phyloP scores from a whole-genome alignment of 2,888 invertebrate species.

The Orthonychiurus folsomi region DNA sequence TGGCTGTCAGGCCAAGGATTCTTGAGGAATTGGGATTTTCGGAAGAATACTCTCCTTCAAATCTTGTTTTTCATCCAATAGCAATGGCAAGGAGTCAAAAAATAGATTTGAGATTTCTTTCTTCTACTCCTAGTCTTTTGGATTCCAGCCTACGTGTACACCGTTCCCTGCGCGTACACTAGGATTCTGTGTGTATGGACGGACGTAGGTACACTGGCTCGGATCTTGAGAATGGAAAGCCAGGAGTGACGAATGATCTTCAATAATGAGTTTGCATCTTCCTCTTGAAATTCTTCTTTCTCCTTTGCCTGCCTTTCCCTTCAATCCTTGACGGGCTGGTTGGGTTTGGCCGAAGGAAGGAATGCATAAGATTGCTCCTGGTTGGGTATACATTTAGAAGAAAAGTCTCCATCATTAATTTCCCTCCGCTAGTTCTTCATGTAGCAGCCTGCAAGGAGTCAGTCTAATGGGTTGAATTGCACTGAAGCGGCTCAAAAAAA shows the following conservation, averaged over 20 bases:
- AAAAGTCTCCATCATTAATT: constrained; percentile 7
- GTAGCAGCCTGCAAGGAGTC: neutral
- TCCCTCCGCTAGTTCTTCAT: too few species aligned
- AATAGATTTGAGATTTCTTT: too few species aligned
- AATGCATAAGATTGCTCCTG: neutral
- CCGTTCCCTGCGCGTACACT: too few species aligned
- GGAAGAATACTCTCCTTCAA: too few species aligned
- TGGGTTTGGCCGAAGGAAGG: neutral
- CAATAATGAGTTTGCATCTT: constrained; percentile 10
- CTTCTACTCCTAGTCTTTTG: too few species aligned
- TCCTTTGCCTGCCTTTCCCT: constrained; percentile 3
- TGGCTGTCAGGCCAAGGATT: too few species aligned
- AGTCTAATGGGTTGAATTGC: neutral
- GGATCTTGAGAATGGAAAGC: neutral
- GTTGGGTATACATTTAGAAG: neutral
- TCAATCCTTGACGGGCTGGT: neutral
- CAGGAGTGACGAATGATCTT: constrained; percentile 5
- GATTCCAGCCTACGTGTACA: too few species aligned
- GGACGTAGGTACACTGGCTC: too few species aligned
- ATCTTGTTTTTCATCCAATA: too few species aligned
- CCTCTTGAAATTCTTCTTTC: neutral
- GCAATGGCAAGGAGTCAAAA: too few species aligned
- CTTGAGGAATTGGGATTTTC: too few species aligned
- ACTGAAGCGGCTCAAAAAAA: neutral
- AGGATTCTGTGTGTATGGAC: too few species aligned